Evolutionary conservation across 2,888 invertebrate genomes (phyloP), one percentile per base, ranked within the genome.

Genomic region (Microdon myrmicae): DNA sequence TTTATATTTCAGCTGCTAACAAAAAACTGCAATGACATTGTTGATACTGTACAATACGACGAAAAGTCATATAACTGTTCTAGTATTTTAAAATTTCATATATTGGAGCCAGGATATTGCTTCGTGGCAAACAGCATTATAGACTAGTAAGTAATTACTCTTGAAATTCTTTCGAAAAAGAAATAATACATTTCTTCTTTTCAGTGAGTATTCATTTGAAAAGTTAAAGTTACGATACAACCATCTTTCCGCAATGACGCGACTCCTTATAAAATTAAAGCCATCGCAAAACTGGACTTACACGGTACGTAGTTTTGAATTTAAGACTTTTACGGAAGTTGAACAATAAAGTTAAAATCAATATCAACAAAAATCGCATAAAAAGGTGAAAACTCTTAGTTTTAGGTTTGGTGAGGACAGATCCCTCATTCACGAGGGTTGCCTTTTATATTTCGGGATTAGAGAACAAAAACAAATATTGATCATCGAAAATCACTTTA

Each of bases 101-200:
- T 49, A 48, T 67, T 59, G 1, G 56, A 64, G 41, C 26, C 59
- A 14, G 69, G 69, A 3, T 29, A 25, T 10, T 69, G 69, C 17
- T 69, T 69, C 28, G 67, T 58, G 16, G 59, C 44, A 4, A 69
- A 69, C 29, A 67, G 64, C 17, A 41, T 69, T 14, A 23, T 22
- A 2, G 58, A 59, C 26, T 51, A 45, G 69, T 69, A 64, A 68
- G 44, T 49, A 29, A 9, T 1, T 9, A 4, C 3, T 19, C 13
- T 29, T 9, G 5, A 16, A 9, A 25, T 3, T 9, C 9, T 25
- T 25, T 25, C 25, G 25, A 25, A 25, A n/a, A 25, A 3, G 6
- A 3, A n/a, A 25, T 25, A 3, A 25, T 25, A 8, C n/a, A 8
- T n/a, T 5, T 25, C 25, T 22, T 41, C 1, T 37, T 38, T 43